These are phyloP conservation scores for Mustela lutreola DNA, from an alignment of 2,113 vertebrate genomes.

Conservation along the genomic window DNA sequence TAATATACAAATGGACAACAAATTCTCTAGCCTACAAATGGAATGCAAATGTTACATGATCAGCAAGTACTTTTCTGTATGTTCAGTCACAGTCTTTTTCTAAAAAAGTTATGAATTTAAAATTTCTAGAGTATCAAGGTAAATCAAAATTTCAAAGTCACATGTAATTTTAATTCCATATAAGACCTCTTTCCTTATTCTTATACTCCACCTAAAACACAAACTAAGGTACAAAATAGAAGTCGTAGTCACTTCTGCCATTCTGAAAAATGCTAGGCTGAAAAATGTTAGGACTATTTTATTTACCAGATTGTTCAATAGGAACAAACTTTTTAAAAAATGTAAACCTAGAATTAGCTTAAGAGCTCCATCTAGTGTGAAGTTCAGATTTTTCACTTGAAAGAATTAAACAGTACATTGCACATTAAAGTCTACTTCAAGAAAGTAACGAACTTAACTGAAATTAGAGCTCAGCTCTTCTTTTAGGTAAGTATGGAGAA, in stretches of 20 bases:
- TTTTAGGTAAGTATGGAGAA: not conserved
- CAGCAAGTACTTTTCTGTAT: not conserved
- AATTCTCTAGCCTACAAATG: not conserved
- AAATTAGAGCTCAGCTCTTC: not conserved
- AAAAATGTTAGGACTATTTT: slow-evolving; percentile 4
- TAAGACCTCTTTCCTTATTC: not conserved
- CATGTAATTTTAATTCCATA: not conserved
- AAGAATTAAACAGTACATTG: slow-evolving; percentile 14
- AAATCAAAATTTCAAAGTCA: slow-evolving; percentile 37
- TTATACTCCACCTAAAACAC: slow-evolving; percentile 43
- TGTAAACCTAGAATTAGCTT: slow-evolving; percentile 23
- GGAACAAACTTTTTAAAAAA: slow-evolving; percentile 16
- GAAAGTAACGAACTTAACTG: not conserved
- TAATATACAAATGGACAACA: slow-evolving; percentile 21
- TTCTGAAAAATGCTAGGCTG: slow-evolving; percentile 11
- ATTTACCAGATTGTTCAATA: not conserved
- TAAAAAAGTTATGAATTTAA: not conserved
- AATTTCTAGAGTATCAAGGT: slow-evolving; percentile 26
- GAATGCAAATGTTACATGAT: not conserved
- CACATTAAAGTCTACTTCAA: not conserved
- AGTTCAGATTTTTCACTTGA: slow-evolving; percentile 40
- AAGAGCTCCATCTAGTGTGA: slow-evolving; percentile 84
- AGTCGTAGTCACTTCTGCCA: not conserved
- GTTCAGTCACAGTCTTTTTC: not conserved
- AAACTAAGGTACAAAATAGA: slow-evolving; percentile 16